Conservation (phyloP, 2,113 vertebrate species). For the Hiodon alosoides region DNA sequence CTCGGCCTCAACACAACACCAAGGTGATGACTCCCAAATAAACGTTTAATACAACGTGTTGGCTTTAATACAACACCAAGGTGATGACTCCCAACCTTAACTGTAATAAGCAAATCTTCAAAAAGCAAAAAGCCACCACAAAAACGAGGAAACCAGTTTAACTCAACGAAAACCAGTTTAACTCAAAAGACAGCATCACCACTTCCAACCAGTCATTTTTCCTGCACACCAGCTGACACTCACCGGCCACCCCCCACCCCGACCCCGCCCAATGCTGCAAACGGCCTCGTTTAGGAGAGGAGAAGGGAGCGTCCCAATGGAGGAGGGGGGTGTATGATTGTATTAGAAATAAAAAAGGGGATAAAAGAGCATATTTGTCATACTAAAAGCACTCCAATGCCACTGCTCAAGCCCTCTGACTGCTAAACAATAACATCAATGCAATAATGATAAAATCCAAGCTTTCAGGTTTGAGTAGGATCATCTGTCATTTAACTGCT, state of each 20-base stretch:
- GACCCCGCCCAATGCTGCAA: constrained; percentile 44
- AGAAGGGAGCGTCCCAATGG: not conserved
- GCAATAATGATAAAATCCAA: constrained; percentile 51
- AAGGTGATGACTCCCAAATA: constrained; percentile 25
- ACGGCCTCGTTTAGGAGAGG: constrained; percentile 11
- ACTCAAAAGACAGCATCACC: not conserved
- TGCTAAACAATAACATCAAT: constrained; percentile 82
- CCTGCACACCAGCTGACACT: too few relatives aligned
- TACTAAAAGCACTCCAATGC: constrained; percentile 80
- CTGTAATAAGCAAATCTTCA: constrained; percentile 30
- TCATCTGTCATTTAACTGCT: constrained; percentile 38
- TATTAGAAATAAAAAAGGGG: constrained; percentile 50
- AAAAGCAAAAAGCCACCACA: constrained; percentile 7
- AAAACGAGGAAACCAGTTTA: not conserved
- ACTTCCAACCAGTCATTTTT: too few relatives aligned
- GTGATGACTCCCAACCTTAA: constrained; percentile 32
- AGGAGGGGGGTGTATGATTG: too few relatives aligned
- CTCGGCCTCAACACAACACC: constrained; percentile 19
- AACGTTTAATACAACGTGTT: too few relatives aligned
- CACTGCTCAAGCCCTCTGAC: constrained; percentile 82
- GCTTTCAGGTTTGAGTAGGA: constrained; percentile 46
- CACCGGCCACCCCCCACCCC: constrained; percentile 24
- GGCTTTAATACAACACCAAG: constrained; percentile 22
- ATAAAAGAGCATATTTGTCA: constrained; percentile 71
- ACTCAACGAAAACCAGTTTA: constrained; percentile 28